Conservation (phyloP, 2,797 vertebrate genomes). For the Mallotus villosus region DNA sequence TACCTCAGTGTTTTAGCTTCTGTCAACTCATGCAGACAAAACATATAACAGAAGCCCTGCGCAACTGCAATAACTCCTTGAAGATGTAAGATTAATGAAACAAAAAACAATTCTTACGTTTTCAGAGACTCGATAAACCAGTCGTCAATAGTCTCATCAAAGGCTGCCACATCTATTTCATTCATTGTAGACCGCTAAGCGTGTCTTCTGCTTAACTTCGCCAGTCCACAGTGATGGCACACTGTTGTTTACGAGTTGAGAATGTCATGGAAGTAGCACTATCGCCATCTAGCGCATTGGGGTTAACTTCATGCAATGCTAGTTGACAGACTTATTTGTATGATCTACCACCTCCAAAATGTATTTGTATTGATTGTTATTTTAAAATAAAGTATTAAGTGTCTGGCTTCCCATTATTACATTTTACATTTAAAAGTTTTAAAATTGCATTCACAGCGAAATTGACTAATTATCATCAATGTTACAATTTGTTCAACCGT, state of each 20-base stretch:
- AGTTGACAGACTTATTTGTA: too few relatives aligned
- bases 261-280: neutral
- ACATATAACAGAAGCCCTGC: neutral
- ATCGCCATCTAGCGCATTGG: constrained; percentile 13
- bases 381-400: too few relatives aligned
- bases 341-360: too few relatives aligned
- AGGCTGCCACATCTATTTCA: constrained; percentile 37
- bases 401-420: too few relatives aligned
- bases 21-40: neutral
- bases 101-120: constrained; percentile 58
- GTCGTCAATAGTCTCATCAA: constrained; percentile 67
- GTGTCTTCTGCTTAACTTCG: too few relatives aligned
- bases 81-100: neutral
- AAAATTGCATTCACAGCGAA: too few relatives aligned
- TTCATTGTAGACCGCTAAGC: too few relatives aligned
- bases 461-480: too few relatives aligned
- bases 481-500: too few relatives aligned
- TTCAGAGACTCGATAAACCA: constrained; percentile 77
- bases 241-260: neutral
- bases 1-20: neutral
- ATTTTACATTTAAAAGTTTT: too few relatives aligned
- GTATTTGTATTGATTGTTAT: too few relatives aligned
- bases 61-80: neutral
- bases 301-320: neutral
- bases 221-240: too few relatives aligned